Percentiles rank a stretch among this genome's conserved stretches.
phyloP scores from a whole-genome alignment of 2,888 invertebrate species.

The Halictus quadricinctus region DNA sequence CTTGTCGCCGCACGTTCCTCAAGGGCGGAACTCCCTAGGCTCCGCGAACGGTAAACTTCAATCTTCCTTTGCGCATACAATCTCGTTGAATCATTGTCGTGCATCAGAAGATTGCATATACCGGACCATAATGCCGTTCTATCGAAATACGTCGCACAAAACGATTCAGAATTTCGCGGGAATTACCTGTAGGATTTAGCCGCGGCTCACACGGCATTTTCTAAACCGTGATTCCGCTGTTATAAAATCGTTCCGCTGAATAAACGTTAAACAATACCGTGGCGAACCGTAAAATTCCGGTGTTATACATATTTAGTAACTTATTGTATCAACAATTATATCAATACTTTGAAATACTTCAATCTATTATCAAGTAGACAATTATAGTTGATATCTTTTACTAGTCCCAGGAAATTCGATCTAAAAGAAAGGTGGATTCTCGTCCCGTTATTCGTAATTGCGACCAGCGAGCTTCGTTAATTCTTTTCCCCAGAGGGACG shows the following conservation, averaged over 20 bases:
- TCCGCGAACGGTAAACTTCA: constrained; percentile 82
- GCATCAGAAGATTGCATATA: not conserved
- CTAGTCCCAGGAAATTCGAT: not conserved
- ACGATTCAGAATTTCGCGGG: not conserved
- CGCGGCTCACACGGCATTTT: not conserved
- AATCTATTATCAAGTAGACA: not conserved
- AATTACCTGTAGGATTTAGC: not conserved
- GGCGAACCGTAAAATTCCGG: too few relatives aligned
- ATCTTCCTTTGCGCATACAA: not conserved
- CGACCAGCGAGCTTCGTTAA: constrained; percentile 1
- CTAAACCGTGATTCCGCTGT: not conserved
- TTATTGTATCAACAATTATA: not conserved
- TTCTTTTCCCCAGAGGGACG: not conserved
- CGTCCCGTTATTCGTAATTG: constrained; percentile 7
- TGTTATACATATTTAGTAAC: not conserved
- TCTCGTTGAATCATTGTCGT: not conserved
- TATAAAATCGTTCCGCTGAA: not conserved
- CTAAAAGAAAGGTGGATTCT: not conserved
- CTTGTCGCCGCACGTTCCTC: constrained; percentile 82
- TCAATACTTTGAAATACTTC: not conserved
- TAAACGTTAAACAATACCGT: not conserved
- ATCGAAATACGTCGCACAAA: not conserved
- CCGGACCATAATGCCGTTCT: not conserved
- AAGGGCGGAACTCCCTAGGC: constrained; percentile 83
- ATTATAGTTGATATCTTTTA: not conserved